Conservation (phyloP, 2,888 invertebrate species). For the Caenorhabditis doughertyi region DNA sequence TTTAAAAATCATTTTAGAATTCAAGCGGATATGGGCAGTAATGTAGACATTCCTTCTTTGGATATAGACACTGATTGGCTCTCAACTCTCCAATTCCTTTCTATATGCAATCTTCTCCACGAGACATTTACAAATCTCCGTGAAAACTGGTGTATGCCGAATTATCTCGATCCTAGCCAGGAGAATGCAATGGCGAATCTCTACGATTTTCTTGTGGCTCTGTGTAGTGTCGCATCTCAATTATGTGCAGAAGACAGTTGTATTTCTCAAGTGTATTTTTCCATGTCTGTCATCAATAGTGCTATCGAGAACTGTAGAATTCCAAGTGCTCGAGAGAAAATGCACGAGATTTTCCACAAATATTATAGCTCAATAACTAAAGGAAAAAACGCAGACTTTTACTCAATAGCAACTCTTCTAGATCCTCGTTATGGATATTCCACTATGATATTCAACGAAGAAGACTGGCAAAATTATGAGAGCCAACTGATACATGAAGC, state of each 20-base stretch:
- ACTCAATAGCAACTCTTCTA: constrained; percentile 21
- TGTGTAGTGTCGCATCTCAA: constrained; percentile 14
- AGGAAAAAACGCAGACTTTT: constrained; percentile 37
- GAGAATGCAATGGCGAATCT: constrained; percentile 35
- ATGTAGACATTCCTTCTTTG: constrained; percentile 1
- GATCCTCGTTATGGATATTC: constrained; percentile 46
- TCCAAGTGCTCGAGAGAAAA: neutral
- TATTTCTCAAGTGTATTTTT: constrained; percentile 34
- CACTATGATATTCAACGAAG: constrained; percentile 16
- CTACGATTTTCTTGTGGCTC: constrained; percentile 22
- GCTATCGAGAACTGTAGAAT: constrained; percentile 34
- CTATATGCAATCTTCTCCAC: neutral
- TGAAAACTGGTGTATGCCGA: constrained; percentile 46
- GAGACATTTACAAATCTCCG: constrained; percentile 4
- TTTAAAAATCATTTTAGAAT: constrained; percentile 25
- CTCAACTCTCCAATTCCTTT: constrained; percentile 41
- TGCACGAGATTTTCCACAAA: constrained; percentile 25
- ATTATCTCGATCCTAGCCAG: constrained; percentile 4
- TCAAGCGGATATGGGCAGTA: neutral
- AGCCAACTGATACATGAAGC: constrained; percentile 1
- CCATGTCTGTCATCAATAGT: constrained; percentile 35
- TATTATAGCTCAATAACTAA: constrained; percentile 12
- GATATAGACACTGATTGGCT: constrained; percentile 34
- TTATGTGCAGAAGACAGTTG: constrained; percentile 30
- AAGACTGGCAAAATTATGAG: constrained; percentile 25